Evolutionary conservation across 2,888 invertebrate species (phyloP).

Genomic region (Nudaria mundana): DNA sequence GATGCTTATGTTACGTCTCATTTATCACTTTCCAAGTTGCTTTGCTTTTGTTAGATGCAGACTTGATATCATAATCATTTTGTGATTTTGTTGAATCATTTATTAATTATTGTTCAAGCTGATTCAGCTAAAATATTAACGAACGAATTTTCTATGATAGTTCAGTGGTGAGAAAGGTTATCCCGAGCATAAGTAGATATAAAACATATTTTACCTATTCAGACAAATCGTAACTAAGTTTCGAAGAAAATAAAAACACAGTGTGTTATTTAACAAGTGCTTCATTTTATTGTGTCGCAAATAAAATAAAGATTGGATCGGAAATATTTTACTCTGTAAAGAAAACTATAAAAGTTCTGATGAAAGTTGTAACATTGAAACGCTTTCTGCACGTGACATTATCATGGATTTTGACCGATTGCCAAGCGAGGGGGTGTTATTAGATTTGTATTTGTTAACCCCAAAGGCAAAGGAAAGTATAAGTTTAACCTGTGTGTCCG

Average conservation of each 20-base stretch:
- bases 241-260: not conserved
- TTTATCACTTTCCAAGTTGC: not conserved
- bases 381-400: slow-evolving; percentile 2
- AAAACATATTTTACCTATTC: not conserved
- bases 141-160: not conserved
- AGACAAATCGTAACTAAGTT: not conserved
- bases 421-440: too few species aligned
- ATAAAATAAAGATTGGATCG: slow-evolving; percentile 16
- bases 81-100: not conserved
- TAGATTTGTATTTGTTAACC: too few species aligned
- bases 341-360: slow-evolving; percentile 22
- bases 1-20: not conserved
- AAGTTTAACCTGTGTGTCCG: not conserved
- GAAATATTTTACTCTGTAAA: slow-evolving; percentile 8
- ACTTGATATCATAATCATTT: not conserved
- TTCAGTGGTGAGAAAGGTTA: not conserved
- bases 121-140: too few species aligned
- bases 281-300: slow-evolving; percentile 4
- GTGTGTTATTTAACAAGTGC: not conserved
- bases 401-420: not conserved
- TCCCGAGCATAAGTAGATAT: too few species aligned
- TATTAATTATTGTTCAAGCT: not conserved
- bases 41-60: not conserved
- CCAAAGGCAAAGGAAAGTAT: too few species aligned
- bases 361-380: slow-evolving; percentile 18